Percentiles rank a stretch among this genome's conserved stretches.
Conservation (phyloP, 2,797 vertebrate species). For the Pipistrellus nathusii region DNA sequence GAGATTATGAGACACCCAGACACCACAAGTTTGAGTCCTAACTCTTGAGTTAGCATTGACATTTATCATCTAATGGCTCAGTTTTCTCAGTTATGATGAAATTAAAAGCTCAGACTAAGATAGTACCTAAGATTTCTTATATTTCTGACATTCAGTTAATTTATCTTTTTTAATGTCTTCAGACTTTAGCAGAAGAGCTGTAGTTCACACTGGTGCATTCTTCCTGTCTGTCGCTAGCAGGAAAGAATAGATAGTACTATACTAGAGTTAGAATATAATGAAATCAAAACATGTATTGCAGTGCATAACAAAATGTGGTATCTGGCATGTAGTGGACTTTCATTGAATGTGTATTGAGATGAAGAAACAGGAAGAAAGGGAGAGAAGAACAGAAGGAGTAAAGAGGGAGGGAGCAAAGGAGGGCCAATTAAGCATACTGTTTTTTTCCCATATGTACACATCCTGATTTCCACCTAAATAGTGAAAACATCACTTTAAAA, state of each 20-base stretch:
- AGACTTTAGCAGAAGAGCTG: slow-evolving; percentile 3
- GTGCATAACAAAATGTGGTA: not conserved
- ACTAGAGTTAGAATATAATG: not conserved
- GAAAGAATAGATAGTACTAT: not conserved
- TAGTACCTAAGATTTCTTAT: not conserved
- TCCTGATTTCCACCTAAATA: not conserved
- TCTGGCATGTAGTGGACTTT: not conserved
- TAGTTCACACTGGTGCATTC: too few species aligned
- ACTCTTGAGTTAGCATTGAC: not conserved
- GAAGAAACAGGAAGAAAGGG: fast-evolving
- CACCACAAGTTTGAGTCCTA: not conserved
- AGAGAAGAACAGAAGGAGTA: not conserved
- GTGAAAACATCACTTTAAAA: not conserved
- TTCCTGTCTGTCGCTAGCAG: not conserved
- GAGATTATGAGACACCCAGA: not conserved
- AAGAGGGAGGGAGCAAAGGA: not conserved
- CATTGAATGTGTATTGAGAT: not conserved
- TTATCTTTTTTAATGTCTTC: not conserved
- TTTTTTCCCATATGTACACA: not conserved
- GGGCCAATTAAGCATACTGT: not conserved
- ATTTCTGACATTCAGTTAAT: not conserved
- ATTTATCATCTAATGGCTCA: not conserved
- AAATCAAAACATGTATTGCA: not conserved
- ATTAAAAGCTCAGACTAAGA: not conserved
- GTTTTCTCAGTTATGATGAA: not conserved